Evolutionary conservation across 2,113 vertebrate genomes (phyloP).

Genomic region (Alouatta palliata): DNA sequence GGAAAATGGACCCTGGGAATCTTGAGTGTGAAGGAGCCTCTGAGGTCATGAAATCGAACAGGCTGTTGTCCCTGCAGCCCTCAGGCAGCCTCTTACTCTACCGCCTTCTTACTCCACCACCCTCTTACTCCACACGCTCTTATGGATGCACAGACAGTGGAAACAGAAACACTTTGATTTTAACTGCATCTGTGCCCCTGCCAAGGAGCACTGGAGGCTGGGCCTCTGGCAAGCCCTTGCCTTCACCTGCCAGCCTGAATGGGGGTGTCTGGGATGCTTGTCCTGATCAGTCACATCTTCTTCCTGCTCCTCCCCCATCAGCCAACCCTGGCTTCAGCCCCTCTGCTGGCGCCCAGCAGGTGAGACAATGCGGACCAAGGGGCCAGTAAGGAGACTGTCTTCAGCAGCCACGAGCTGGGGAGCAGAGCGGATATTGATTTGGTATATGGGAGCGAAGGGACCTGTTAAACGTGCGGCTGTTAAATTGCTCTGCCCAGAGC

Average conservation of each 20-base stretch:
- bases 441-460: conserved; percentile 44
- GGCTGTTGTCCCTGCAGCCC: not conserved
- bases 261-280: not conserved
- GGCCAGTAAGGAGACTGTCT: conserved; percentile 31
- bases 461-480: not conserved
- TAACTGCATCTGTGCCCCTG: not conserved
- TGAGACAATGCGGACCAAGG: not conserved
- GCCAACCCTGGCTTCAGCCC: not conserved
- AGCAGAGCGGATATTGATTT: conserved; percentile 58
- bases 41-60: not conserved
- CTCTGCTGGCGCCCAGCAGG: not conserved
- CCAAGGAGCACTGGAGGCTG: not conserved
- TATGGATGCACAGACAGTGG: not conserved
- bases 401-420: not conserved
- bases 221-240: not conserved
- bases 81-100: not conserved
- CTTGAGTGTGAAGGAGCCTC: not conserved
- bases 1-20: not conserved
- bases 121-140: rapidly evolving
- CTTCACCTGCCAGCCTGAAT: not conserved
- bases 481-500: conserved; percentile 35
- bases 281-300: not conserved
- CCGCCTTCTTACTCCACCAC: not conserved
- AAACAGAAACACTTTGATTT: not conserved
- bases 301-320: not conserved